Conservation (phyloP, 2,888 invertebrate genomes). For the Mythimna pallens region DNA sequence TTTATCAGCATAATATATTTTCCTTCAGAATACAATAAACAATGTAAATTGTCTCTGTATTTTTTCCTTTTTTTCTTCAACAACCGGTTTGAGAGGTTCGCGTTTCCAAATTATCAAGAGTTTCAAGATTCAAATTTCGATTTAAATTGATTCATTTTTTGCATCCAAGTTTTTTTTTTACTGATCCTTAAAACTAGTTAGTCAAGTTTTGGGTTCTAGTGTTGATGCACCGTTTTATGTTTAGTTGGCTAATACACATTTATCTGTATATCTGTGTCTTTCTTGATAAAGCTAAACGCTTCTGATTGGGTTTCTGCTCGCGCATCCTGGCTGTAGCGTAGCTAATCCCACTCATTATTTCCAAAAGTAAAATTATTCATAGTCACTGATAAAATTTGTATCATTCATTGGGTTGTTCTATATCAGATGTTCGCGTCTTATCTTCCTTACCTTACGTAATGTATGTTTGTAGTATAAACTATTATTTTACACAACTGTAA, state of each 20-base stretch:
- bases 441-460: not conserved
- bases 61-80: conserved; percentile 10
- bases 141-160: conserved; percentile 36
- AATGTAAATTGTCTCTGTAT: conserved; percentile 24
- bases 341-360: not conserved
- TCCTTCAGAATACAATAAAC: conserved; percentile 25
- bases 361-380: conserved; percentile 10
- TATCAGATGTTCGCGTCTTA: not conserved
- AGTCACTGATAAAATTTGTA: conserved; percentile 23
- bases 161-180: conserved; percentile 5
- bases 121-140: conserved; percentile 21
- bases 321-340: not conserved
- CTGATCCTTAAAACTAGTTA: conserved; percentile 42
- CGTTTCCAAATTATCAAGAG: conserved; percentile 21
- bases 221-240: conserved; percentile 44
- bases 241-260: not conserved
- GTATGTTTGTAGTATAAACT: not conserved
- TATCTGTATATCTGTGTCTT: not conserved
- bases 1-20: conserved; percentile 9
- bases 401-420: conserved; percentile 15
- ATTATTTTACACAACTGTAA: conserved; percentile 3
- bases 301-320: not conserved
- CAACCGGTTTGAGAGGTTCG: conserved; percentile 17
- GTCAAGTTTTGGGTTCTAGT: conserved; percentile 20
- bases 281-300: not conserved